Conservation (phyloP, 2,888 invertebrate genomes). For the Habroteleia sp. region DNA sequence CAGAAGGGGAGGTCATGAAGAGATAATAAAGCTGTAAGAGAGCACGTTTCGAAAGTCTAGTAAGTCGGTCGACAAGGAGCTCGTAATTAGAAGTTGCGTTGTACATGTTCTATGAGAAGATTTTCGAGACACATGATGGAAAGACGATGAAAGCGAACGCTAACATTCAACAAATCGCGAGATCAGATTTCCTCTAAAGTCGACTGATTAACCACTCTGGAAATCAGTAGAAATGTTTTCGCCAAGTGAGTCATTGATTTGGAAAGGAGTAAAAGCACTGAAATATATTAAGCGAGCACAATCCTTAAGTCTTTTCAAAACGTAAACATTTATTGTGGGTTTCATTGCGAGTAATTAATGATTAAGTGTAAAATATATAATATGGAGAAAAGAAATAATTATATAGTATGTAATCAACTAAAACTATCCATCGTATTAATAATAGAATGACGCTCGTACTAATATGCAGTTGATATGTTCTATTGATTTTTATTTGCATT, state of each 20-base stretch:
- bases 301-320: too few species aligned
- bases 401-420: too few species aligned
- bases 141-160: slow-evolving; percentile 49
- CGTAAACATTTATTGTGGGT: too few species aligned
- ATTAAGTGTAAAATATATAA: too few species aligned
- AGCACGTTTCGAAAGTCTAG: slow-evolving; percentile 64
- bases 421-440: too few species aligned
- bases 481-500: too few species aligned
- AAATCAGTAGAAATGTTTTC: slow-evolving; percentile 4
- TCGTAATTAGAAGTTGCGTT: slow-evolving; percentile 65
- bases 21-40: slow-evolving; percentile 65
- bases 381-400: too few species aligned
- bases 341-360: too few species aligned
- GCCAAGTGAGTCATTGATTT: neutral
- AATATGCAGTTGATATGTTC: too few species aligned
- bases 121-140: slow-evolving; percentile 58
- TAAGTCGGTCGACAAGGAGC: slow-evolving; percentile 62
- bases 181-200: slow-evolving; percentile 1
- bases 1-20: slow-evolving; percentile 58
- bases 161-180: neutral
- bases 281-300: too few species aligned
- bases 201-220: neutral
- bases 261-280: too few species aligned
- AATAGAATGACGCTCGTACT: too few species aligned
- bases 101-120: slow-evolving; percentile 40